A percentile compares a stretch with the other conserved stretches of the same genome.
These are phyloP conservation scores for Carcinoscorpius rotundicauda DNA, from an alignment of 1,140 invertebrate genomes.

Conservation along the genomic window DNA sequence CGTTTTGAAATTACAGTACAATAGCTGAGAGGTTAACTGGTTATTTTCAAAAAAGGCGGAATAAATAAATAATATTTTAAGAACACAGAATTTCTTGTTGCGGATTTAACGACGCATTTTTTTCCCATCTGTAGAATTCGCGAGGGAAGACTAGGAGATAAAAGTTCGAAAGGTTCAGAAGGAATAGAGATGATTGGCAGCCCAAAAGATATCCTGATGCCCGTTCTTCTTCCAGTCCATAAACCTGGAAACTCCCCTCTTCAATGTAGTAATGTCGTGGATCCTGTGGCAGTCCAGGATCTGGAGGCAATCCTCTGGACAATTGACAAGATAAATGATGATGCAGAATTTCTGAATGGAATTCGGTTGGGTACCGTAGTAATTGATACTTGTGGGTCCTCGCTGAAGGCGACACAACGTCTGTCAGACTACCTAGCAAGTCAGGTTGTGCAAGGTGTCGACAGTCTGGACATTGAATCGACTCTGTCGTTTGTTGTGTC, in stretches of 20 bases:
- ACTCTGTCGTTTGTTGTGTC: constrained; percentile 12
- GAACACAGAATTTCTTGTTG: not conserved
- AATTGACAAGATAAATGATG: constrained; percentile 36
- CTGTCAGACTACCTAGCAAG: constrained; percentile 13
- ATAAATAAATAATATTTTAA: not conserved
- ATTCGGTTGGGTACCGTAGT: constrained; percentile 26
- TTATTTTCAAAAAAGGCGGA: not conserved
- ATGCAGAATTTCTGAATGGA: constrained; percentile 25
- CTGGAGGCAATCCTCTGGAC: constrained; percentile 39
- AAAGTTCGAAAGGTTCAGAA: not conserved
- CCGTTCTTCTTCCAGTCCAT: constrained; percentile 29
- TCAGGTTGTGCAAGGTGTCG: constrained; percentile 5
- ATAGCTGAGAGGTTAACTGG: not conserved
- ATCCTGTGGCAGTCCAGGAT: constrained; percentile 31
- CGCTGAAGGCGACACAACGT: constrained; percentile 18
- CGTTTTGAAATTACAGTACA: too few relatives aligned
- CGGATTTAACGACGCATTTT: too few relatives aligned
- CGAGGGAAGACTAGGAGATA: not conserved
- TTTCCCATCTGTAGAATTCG: not conserved
- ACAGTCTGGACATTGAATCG: constrained; percentile 5
- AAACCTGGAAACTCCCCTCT: constrained; percentile 23
- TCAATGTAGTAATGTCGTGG: constrained; percentile 19
- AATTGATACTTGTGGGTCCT: constrained; percentile 29
- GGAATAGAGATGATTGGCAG: not conserved
- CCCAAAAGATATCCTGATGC: constrained; percentile 24